A percentile compares a stretch with the other conserved stretches of the same genome.
Evolutionary conservation across 2,888 invertebrate genomes (phyloP).

Genomic region (Xylota sylvarum): DNA sequence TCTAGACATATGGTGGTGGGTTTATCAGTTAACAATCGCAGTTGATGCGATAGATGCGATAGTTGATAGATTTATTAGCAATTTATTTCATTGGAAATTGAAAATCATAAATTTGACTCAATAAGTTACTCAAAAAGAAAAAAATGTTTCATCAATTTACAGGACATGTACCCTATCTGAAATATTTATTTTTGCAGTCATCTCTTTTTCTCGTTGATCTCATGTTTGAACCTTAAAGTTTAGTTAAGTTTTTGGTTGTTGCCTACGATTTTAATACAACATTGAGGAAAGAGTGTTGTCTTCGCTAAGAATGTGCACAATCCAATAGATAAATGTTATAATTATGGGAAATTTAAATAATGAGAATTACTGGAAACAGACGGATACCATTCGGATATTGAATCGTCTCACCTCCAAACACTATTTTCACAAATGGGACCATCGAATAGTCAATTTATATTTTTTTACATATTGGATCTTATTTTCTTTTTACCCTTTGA

Average conservation of each 20-base stretch:
- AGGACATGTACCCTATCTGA: background rate
- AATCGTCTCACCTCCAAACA: too few species aligned
- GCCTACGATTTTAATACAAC: background rate
- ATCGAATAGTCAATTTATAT: too few species aligned
- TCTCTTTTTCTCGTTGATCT: background rate
- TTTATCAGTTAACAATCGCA: too few species aligned
- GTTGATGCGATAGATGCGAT: too few species aligned
- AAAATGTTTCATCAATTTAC: background rate
- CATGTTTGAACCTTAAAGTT: background rate
- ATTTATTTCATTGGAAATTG: too few species aligned
- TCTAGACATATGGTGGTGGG: too few species aligned
- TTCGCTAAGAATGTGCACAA: background rate
- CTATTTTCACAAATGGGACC: too few species aligned
- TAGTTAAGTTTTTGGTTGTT: background rate
- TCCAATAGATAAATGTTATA: slow-evolving; percentile 14
- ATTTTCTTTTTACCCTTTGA: too few species aligned
- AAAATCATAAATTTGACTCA: background rate
- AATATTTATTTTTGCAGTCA: background rate
- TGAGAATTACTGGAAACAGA: background rate
- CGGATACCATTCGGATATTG: too few species aligned
- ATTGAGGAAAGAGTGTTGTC: background rate
- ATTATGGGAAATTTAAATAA: slow-evolving; percentile 9
- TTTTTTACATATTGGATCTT: too few species aligned
- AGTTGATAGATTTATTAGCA: too few species aligned
- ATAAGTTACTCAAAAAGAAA: background rate